phyloP scores from a whole-genome alignment of 1,140 invertebrate genomes.

The Drosophila murphyi region DNA sequence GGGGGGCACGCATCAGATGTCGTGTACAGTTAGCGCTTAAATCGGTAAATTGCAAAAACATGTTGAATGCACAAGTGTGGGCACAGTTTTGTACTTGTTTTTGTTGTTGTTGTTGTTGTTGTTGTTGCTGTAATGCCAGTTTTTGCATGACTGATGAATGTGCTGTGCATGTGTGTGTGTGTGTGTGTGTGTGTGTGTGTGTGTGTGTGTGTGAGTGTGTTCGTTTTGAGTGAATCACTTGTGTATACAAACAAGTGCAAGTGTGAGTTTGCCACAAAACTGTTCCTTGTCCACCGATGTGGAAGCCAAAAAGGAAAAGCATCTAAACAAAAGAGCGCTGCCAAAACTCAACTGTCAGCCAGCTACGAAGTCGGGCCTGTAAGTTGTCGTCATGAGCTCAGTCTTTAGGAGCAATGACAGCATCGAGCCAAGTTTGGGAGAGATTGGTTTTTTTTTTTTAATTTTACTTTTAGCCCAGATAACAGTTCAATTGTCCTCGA shows the following conservation, averaged over 20 bases:
- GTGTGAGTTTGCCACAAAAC: slow-evolving; percentile 31
- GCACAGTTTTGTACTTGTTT: slow-evolving; percentile 23
- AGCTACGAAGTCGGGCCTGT: slow-evolving; percentile 5
- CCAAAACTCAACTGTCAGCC: slow-evolving; percentile 34
- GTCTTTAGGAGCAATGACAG: slow-evolving; percentile 4
- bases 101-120: slow-evolving; percentile 38
- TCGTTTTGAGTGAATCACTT: slow-evolving; percentile 30
- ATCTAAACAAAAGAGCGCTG: slow-evolving; percentile 66
- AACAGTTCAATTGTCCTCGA: background rate
- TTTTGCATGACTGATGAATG: slow-evolving; percentile 74
- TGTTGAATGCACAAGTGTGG: slow-evolving; percentile 57
- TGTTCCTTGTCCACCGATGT: slow-evolving; percentile 31
- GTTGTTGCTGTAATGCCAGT: slow-evolving; percentile 9
- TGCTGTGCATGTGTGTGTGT: slow-evolving; percentile 53
- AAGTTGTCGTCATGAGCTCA: slow-evolving; percentile 18
- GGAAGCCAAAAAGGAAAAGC: slow-evolving; percentile 49
- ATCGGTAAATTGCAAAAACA: slow-evolving; percentile 80
- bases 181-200: slow-evolving; percentile 50
- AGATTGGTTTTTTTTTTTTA: background rate
- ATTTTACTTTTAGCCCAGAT: background rate
- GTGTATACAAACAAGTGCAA: background rate
- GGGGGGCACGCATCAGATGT: slow-evolving; percentile 27
- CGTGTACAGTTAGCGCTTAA: slow-evolving; percentile 63
- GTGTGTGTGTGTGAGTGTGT: slow-evolving; percentile 49
- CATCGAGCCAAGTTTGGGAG: slow-evolving; percentile 6